These are phyloP conservation scores for Gymnosoma rotundatum DNA, from an alignment of 2,888 invertebrate genomes.

Conservation along the genomic window DNA sequence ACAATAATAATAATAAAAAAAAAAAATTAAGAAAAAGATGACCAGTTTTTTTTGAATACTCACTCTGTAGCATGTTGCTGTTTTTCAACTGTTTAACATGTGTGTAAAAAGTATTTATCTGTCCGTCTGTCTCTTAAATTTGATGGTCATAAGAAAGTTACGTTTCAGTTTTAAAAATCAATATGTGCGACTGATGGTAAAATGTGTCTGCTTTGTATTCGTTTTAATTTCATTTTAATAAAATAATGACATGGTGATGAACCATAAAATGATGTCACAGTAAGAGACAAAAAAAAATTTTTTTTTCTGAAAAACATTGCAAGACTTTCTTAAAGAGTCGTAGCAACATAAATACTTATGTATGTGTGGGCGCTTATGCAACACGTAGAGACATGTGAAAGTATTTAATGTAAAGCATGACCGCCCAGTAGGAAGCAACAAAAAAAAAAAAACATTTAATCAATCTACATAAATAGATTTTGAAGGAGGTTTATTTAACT, in stretches of 20 bases:
- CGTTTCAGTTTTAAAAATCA: constrained; percentile 36
- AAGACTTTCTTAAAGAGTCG: constrained; percentile 58
- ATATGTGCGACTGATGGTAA: constrained; percentile 29
- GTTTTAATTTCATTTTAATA: constrained; percentile 26
- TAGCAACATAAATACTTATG: neutral
- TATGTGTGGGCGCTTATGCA: constrained; percentile 68
- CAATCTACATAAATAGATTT: constrained; percentile 14
- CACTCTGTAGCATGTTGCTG: constrained; percentile 32
- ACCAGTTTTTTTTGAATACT: constrained; percentile 58
- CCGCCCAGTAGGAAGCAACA: constrained; percentile 52
- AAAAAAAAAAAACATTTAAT: neutral
- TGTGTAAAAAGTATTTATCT: constrained; percentile 40
- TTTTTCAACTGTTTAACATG: constrained; percentile 62
- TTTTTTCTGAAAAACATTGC: constrained; percentile 60
- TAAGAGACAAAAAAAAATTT: constrained; percentile 55
- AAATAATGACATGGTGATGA: constrained; percentile 74
- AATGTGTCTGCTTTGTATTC: constrained; percentile 36
- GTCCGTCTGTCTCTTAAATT: constrained; percentile 47
- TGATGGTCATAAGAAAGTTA: constrained; percentile 65
- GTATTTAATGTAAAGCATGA: constrained; percentile 33
- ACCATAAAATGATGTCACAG: constrained; percentile 80
- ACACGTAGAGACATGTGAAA: constrained; percentile 45
- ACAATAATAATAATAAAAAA: neutral
- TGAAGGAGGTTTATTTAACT: constrained; percentile 1
- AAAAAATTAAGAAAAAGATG: constrained; percentile 36